A percentile compares a stretch with the other conserved stretches of the same genome.
Conservation (phyloP, 53 echinoderm and acorn worm species). For the Paracentrotus lividus region DNA sequence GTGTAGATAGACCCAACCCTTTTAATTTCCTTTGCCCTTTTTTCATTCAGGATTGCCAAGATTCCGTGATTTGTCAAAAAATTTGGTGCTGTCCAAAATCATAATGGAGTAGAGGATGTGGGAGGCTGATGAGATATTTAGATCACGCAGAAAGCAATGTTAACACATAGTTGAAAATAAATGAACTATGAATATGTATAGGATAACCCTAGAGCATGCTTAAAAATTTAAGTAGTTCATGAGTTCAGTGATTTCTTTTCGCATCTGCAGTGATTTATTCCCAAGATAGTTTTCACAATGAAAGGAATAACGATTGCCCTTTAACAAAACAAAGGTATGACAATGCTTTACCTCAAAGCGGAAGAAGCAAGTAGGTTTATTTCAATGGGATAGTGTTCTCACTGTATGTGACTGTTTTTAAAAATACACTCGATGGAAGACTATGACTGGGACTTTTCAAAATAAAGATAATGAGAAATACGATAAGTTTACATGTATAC, state of each 20-base stretch:
- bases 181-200: constrained; percentile 33
- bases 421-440: background rate
- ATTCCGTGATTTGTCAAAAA: background rate
- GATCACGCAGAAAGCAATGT: background rate
- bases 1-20: too few relatives aligned
- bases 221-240: background rate
- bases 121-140: background rate
- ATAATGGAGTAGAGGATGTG: background rate
- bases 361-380: background rate
- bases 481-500: too few relatives aligned
- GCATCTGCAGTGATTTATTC: background rate
- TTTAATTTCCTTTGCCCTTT: too few relatives aligned
- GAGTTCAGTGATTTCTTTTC: background rate
- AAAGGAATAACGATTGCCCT: background rate
- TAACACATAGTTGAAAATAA: background rate
- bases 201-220: background rate
- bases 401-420: too few relatives aligned
- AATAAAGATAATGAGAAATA: background rate
- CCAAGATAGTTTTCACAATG: background rate
- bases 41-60: too few relatives aligned
- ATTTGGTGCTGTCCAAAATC: background rate
- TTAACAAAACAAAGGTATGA: background rate
- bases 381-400: background rate
- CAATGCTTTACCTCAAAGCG: background rate
- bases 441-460: background rate